These are phyloP conservation scores for Shargacucullia verbasci DNA, from an alignment of 2,888 invertebrate genomes.

Conservation along the genomic window DNA sequence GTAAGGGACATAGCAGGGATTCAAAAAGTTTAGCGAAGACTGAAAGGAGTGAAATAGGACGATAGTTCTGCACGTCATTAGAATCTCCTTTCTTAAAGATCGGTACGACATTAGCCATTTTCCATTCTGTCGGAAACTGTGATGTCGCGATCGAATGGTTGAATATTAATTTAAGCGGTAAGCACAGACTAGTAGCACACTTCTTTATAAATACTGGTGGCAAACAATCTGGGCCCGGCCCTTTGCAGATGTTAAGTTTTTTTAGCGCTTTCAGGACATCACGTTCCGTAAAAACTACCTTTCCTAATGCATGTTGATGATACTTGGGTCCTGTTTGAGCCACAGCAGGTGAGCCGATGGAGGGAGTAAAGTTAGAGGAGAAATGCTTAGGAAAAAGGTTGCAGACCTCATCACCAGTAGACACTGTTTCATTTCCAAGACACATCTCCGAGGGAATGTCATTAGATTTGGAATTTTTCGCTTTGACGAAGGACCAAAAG, in stretches of 20 bases:
- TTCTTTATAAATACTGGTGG: not conserved
- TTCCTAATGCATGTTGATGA: not conserved
- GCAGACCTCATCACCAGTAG: not conserved
- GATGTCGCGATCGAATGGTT: constrained; percentile 4
- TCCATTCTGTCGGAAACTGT: constrained; percentile 3
- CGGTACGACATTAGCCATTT: not conserved
- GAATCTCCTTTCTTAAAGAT: constrained; percentile 5
- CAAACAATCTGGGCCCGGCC: not conserved
- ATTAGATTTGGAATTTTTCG: not conserved
- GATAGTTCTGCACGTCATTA: not conserved
- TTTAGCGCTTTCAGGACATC: not conserved
- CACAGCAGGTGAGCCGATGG: not conserved
- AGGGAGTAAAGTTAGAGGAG: not conserved
- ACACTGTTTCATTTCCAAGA: not conserved
- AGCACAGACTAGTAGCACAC: not conserved
- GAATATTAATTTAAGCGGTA: not conserved
- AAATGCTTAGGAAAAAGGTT: not conserved
- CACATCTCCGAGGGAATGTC: not conserved
- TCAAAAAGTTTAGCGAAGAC: constrained; percentile 1
- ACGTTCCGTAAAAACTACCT: not conserved
- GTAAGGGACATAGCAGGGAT: not conserved
- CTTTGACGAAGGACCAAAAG: constrained; percentile 7
- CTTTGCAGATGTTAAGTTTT: constrained; percentile 1
- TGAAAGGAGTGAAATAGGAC: constrained; percentile 1
- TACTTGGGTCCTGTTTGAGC: not conserved